Evolutionary conservation across 2,797 vertebrate genomes (phyloP).

Genomic region (Siniperca obscura): DNA sequence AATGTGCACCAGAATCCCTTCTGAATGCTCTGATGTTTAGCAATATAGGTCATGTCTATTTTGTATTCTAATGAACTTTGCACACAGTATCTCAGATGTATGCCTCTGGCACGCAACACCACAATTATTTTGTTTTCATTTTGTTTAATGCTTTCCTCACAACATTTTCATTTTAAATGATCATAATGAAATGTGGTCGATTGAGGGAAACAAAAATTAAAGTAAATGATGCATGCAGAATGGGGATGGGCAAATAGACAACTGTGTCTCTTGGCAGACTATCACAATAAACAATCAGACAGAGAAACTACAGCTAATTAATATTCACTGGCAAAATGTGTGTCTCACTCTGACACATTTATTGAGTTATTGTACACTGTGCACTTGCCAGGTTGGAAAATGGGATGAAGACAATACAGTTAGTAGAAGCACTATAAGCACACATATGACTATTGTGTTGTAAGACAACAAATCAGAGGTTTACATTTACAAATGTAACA

Average conservation of each 20-base stretch:
- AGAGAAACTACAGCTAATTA: constrained; percentile 75
- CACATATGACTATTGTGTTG: constrained; percentile 33
- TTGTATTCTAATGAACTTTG: constrained; percentile 64
- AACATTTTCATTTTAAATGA: constrained; percentile 56
- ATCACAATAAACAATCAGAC: constrained; percentile 69
- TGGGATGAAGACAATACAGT: constrained; percentile 49
- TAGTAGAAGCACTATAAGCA: constrained; percentile 21
- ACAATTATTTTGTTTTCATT: constrained; percentile 62
- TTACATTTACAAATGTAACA: constrained; percentile 31
- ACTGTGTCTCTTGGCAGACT: constrained; percentile 70
- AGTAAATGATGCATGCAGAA: constrained; percentile 67
- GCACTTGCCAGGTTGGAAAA: constrained; percentile 63
- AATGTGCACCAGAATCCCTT: constrained; percentile 55
- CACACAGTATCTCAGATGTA: constrained; percentile 44
- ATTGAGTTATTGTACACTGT: constrained; percentile 49
- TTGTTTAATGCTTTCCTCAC: constrained; percentile 53
- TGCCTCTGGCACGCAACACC: constrained; percentile 30
- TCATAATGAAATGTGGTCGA: constrained; percentile 51
- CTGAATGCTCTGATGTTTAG: constrained; percentile 54
- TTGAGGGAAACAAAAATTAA: constrained; percentile 59
- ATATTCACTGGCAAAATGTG: constrained; percentile 77
- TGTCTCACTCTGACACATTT: constrained; percentile 74
- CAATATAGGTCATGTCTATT: constrained; percentile 70
- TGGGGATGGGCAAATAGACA: constrained; percentile 61
- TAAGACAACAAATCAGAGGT: constrained; percentile 35